Conservation (phyloP, 2,888 invertebrate genomes). For the Leucophenga maculata region DNA sequence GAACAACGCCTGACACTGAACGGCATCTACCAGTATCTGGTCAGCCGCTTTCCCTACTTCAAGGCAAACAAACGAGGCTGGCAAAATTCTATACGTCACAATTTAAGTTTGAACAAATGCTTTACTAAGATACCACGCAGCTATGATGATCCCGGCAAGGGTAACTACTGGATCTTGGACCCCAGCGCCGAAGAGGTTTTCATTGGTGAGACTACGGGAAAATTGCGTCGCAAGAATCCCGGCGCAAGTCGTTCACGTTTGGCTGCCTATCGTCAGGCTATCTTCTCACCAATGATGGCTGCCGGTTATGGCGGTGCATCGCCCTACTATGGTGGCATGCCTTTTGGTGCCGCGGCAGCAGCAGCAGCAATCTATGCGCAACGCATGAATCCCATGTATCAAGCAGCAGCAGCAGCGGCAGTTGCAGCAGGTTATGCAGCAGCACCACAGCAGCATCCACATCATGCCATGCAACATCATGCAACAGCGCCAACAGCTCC, state of each 20-base stretch:
- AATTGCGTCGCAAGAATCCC: slow-evolving; percentile 90
- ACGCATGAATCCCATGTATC: slow-evolving; percentile 65
- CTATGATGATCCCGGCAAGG: slow-evolving; percentile 99
- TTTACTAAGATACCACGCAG: slow-evolving; percentile 97
- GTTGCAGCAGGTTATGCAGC: slow-evolving; percentile 45
- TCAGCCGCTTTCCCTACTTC: slow-evolving; percentile 98
- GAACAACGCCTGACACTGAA: slow-evolving; percentile 94
- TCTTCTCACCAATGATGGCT: slow-evolving; percentile 64
- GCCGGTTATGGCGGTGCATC: slow-evolving; percentile 58
- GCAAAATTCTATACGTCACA: slow-evolving; percentile 99
- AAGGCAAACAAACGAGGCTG: slow-evolving; percentile 97
- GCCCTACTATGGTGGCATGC: slow-evolving; percentile 50
- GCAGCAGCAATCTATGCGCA: slow-evolving; percentile 68
- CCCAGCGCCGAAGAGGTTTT: slow-evolving; percentile 98
- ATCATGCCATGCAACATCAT: slow-evolving; percentile 23
- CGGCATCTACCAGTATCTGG: slow-evolving; percentile 98
- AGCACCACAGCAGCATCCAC: slow-evolving; percentile 40
- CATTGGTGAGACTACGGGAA: slow-evolving; percentile 98
- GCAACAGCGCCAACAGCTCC: slow-evolving; percentile 17
- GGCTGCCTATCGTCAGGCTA: slow-evolving; percentile 86
- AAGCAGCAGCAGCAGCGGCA: slow-evolving; percentile 48
- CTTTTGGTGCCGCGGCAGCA: slow-evolving; percentile 60
- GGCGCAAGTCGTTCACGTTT: slow-evolving; percentile 90
- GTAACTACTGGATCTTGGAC: slow-evolving; percentile 99
- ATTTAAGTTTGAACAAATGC: slow-evolving; percentile 96